Percentiles rank a stretch among this genome's conserved stretches.
phyloP scores from a whole-genome alignment of 2,888 invertebrate species.

The Cactoblastis cactorum region DNA sequence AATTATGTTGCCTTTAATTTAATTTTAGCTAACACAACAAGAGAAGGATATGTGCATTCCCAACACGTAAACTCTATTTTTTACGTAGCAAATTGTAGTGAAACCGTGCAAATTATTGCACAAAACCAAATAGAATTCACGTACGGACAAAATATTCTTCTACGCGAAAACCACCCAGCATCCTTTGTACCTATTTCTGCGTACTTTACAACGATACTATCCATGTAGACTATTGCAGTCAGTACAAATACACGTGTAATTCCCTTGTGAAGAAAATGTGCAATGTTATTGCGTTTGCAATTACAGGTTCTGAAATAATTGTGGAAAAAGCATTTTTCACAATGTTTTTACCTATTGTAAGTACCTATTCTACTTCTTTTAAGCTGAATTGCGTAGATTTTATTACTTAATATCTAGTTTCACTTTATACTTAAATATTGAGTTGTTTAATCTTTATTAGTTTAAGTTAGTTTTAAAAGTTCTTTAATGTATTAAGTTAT shows the following conservation, averaged over 20 bases:
- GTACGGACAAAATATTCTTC: neutral
- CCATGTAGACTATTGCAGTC: conserved; percentile 1
- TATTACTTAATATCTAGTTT: no score
- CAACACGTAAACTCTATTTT: neutral
- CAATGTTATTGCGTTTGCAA: neutral
- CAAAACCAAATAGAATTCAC: conserved; percentile 1
- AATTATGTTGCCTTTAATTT: no score
- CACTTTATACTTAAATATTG: no score
- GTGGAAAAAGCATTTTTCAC: no score
- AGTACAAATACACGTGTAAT: neutral
- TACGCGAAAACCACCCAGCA: neutral
- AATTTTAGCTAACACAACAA: no score
- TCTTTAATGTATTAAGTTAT: no score
- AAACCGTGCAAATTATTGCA: neutral
- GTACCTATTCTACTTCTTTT: no score
- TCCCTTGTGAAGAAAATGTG: neutral
- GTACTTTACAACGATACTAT: neutral
- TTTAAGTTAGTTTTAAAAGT: no score
- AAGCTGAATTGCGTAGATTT: no score
- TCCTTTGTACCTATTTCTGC: neutral
- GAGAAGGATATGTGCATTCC: no score
- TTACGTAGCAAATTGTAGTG: neutral
- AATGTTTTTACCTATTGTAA: no score
- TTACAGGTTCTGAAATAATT: conserved; percentile 7
- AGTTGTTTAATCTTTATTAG: no score